Conservation (phyloP, 1,140 invertebrate genomes). For the Nasonia giraulti region DNA sequence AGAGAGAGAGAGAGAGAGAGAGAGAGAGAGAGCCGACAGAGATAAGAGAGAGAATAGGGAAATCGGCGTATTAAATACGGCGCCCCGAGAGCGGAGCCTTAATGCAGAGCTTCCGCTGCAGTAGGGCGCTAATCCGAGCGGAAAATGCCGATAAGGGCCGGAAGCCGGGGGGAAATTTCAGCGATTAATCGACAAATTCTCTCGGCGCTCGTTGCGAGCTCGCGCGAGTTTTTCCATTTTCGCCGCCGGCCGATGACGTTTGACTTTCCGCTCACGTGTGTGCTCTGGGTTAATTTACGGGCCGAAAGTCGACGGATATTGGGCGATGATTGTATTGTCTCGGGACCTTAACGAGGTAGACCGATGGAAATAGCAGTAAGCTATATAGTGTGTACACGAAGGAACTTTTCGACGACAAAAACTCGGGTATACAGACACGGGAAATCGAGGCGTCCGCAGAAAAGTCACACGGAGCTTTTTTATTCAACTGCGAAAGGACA, state of each 20-base stretch:
- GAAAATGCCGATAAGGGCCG: conserved; percentile 28
- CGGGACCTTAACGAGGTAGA: too few relatives aligned
- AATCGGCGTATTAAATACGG: conserved; percentile 39
- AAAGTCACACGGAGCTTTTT: too few relatives aligned
- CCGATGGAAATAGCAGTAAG: too few relatives aligned
- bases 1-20: background rate
- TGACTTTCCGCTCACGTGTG: background rate
- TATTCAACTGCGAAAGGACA: background rate
- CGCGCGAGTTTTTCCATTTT: background rate
- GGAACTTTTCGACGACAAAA: too few relatives aligned
- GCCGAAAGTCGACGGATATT: background rate
- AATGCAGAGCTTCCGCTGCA: conserved; percentile 9
- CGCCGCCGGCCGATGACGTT: too few relatives aligned
- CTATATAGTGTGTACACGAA: too few relatives aligned
- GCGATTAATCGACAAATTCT: conserved; percentile 15
- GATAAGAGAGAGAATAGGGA: background rate
- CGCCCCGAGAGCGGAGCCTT: background rate
- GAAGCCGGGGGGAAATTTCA: background rate
- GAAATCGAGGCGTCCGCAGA: too few relatives aligned
- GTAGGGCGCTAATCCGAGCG: conserved; percentile 6
- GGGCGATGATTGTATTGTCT: background rate
- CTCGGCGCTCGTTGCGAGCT: background rate
- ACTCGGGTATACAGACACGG: too few relatives aligned
- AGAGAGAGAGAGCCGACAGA: too few relatives aligned
- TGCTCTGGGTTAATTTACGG: background rate